Evolutionary conservation across 2,888 invertebrate genomes (phyloP), one percentile per base, ranked within the genome.

Genomic region (Cacoxenus indagator): DNA sequence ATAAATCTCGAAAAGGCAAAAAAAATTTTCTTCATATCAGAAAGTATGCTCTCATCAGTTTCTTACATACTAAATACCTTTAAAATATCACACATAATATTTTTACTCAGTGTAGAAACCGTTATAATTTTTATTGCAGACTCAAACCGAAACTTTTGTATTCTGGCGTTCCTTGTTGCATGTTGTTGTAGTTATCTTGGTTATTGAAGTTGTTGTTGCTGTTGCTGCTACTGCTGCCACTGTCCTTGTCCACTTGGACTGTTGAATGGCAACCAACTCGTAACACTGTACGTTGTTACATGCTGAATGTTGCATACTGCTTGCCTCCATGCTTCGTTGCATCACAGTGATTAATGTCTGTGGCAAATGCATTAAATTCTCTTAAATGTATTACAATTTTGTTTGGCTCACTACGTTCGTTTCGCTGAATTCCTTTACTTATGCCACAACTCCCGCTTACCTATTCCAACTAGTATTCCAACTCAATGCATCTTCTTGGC

Each of bases 301-400:
- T 17, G 19, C 17, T 51, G 19, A 22, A 51, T 48, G 48, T 26
- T 31, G 61, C 24, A 55, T 48, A n/a, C 26, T 57, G 74, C 73
- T 76, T 76, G 76, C 75, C 76, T 83, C 72, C 73, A 76, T 76
- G 76, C 75, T 77, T 83, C 72, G 71, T 78, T 81, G 84, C 84
- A 83, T 85, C 85, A 85, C 84, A 86, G 87, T 86, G 86, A 86
- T 87, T 86, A 86, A 86, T 86, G 86, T 85, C 81, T 86, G 86
- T 86, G 86, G 86, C 86, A 86, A 86, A 86, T 87, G 87, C 87
- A 87, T 87, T 86, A 86, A 86, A 87, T 86, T 86, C 86, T 82
- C 84, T 85, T 85, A 86, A 86, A 86, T 87, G 87, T 86, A 86
- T 86, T 87, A 87, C 86, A 86, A 86, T 86, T 86, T 86, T 80